Evolutionary conservation across 2,113 vertebrate species (phyloP).

Genomic region (Sula dactylatra): DNA sequence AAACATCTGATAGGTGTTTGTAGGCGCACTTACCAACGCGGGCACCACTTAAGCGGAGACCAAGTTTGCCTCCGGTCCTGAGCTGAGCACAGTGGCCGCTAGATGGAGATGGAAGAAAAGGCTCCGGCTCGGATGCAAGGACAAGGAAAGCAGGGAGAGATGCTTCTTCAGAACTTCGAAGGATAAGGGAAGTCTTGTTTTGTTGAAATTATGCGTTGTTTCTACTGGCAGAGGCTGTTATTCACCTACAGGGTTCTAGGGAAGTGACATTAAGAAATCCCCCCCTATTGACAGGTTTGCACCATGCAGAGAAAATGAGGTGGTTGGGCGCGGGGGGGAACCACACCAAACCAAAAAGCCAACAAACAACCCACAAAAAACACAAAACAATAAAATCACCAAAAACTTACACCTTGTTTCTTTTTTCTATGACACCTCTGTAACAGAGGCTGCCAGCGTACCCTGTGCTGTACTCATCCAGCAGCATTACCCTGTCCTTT

Average conservation of each 20-base stretch:
- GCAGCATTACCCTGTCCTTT: not conserved
- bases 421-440: not conserved
- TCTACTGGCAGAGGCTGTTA: not conserved
- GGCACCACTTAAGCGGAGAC: no score
- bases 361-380: no score
- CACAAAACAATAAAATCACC: no score
- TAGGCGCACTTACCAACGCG: not conserved
- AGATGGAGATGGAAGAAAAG: not conserved
- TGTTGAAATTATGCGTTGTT: not conserved
- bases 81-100: not conserved
- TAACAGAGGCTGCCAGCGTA: not conserved
- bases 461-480: not conserved
- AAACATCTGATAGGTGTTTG: rapidly evolving
- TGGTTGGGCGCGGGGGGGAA: no score
- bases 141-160: no score
- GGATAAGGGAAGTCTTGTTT: not conserved
- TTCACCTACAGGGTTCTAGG: not conserved
- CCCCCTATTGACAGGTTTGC: not conserved
- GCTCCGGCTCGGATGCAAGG: not conserved
- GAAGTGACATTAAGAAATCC: not conserved
- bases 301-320: not conserved
- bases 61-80: no score
- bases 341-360: no score
- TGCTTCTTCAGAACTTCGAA: no score
- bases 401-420: not conserved